Conservation (phyloP, 2,888 invertebrate species). For the Drosophila heteroneura region DNA sequence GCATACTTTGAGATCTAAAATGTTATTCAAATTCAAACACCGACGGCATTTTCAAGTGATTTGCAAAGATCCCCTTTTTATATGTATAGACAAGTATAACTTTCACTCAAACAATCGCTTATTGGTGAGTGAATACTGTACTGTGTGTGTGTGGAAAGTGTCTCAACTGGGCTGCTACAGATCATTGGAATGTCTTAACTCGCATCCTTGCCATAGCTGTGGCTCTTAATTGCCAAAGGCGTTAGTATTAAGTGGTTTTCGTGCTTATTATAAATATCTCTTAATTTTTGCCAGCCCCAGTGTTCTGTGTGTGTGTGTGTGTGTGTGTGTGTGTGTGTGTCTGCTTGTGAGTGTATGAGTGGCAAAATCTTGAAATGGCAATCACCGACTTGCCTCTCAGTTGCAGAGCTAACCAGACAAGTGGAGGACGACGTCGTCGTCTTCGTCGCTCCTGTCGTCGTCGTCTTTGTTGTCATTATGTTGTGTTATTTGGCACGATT, state of each 20-base stretch:
- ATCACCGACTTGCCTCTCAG: constrained; percentile 70
- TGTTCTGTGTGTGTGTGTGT: constrained; percentile 21
- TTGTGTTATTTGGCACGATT: constrained; percentile 84
- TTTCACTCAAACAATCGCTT: not conserved
- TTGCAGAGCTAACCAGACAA: constrained; percentile 54
- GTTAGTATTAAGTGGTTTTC: constrained; percentile 85
- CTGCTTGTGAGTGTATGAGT: constrained; percentile 47
- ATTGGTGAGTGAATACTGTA: constrained; percentile 1
- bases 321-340: constrained; percentile 18
- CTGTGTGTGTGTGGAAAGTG: constrained; percentile 27
- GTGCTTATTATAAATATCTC: constrained; percentile 85
- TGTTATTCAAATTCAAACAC: not conserved
- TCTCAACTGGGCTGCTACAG: constrained; percentile 35
- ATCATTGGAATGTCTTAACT: constrained; percentile 56
- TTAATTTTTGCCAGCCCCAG: constrained; percentile 81
- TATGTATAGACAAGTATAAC: not conserved
- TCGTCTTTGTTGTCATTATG: constrained; percentile 81
- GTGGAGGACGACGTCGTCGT: constrained; percentile 63
- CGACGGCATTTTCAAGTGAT: not conserved
- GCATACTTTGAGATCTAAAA: not conserved
- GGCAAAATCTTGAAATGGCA: constrained; percentile 79
- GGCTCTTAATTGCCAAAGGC: constrained; percentile 84
- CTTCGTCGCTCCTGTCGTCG: constrained; percentile 63
- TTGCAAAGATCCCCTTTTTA: not conserved
- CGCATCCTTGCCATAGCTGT: constrained; percentile 65